Evolutionary conservation across 2,888 invertebrate species (phyloP), one percentile per base, ranked within the genome.

Genomic region (Drosophila aldrichi): DNA sequence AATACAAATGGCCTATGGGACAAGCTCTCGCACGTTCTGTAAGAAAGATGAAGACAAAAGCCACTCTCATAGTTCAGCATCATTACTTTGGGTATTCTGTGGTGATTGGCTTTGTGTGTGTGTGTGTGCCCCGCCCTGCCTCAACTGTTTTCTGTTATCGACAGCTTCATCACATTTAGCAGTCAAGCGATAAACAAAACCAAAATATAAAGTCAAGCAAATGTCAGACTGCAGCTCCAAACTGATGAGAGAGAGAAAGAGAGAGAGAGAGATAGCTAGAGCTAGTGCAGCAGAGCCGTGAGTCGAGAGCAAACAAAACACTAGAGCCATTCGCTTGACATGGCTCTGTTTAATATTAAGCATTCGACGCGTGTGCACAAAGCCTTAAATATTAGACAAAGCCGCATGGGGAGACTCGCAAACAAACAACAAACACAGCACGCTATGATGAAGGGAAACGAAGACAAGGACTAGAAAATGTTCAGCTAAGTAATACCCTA

Each of bases 21-120:
- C 46, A 36, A 22, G 25, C 20, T 34, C 22, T 36, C 54, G 38
- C 40, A 59, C n/a, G n/a, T n/a, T n/a, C 38, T 52, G 20, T 36
- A 40, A 25, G 41, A 40, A 34, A 43, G 29, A 46, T 18, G 67
- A 29, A 60, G 70, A 64, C 77, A 72, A 88, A 79, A 64, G 81
- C 71, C 79, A 77, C 82, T 87, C 84, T 82, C 79, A 67, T 63
- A 72, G 79, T 74, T 87, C 70, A 64, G 82, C 77, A 71, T 72
- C 85, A 81, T 81, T 87, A 81, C 79, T 76, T 79, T 64, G 66
- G 66, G 71, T 79, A 69, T 81, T 87, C 81, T 89, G 89, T 84
- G 89, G 72, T 79, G 89, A 84, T 84, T 84, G 84, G 69, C 79
- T 76, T 86, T 77, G 66, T 54, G 20, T 69, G 59, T 77, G 66